Evolutionary conservation across 1,140 invertebrate genomes (phyloP), one percentile per base, ranked within the genome.

Genomic region (Conus ventricosus): DNA sequence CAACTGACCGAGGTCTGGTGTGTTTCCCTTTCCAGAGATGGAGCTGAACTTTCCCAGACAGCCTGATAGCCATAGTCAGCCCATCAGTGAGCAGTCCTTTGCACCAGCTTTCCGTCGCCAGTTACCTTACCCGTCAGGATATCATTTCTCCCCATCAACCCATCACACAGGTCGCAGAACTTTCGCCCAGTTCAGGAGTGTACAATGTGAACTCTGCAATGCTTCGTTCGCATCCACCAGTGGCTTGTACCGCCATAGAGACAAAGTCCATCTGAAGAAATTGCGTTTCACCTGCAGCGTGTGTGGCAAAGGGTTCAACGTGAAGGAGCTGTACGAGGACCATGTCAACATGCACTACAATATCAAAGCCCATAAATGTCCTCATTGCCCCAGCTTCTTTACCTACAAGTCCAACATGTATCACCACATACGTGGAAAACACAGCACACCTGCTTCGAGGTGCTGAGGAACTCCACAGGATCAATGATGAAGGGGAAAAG

Each of bases 321-420:
- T 76, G 54, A 20, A 15, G 85, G 53, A 80, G 13, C 54, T 57
- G 5, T 76, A 8, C 11, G 71, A 78, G 1, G 17, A 55, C 53
- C 71, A 78, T 25, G 51, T 54, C 17, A 78, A 55, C 51, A 76
- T 87, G 60, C 71, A 76, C 84, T 20, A 53, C 39, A 85, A 85
- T 20, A 53, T 85, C 55, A 71, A 75, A n/a, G 51, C 60, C 23
- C 51, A 63, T 27, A 57, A 53, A 27, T 85, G 60, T 51, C 84
- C 63, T 5, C 13, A n/a, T 27, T 75, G 71, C 51, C 60, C 63
- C 55, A 85, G 80, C 51, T 10, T 54, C 5, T 81, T 81, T 51
- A 54, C 51, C 80, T 81, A 81, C 80, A 81, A 81, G 51, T 20
- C 80, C 80, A 81, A 51, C 80, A 39, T 81, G 27, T 81, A 81